These are phyloP conservation scores for Omphaloscelis lunosa DNA, from an alignment of 2,888 invertebrate genomes.

Conservation along the genomic window DNA sequence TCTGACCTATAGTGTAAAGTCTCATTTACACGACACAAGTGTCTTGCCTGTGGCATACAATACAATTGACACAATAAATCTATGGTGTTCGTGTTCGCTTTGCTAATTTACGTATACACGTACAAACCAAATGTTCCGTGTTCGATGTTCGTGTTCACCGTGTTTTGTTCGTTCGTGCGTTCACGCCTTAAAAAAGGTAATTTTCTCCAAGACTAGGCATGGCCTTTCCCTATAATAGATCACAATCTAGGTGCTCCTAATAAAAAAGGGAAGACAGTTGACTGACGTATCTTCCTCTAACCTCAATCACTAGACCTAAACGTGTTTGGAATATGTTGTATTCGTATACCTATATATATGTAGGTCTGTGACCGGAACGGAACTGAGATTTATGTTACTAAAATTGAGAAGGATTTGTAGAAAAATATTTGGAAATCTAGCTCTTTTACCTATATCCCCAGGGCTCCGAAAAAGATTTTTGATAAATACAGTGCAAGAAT, in stretches of 20 bases:
- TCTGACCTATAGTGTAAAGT: neutral
- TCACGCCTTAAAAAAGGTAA: neutral
- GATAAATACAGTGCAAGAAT: neutral
- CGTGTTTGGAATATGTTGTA: conserved; percentile 35
- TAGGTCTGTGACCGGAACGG: neutral
- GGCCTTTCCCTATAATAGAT: conserved; percentile 18
- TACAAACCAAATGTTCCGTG: too few species aligned
- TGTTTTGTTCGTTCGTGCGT: too few species aligned
- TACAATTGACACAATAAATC: neutral
- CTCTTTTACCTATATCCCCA: too few species aligned
- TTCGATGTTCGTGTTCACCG: too few species aligned
- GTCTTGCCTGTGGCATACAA: neutral
- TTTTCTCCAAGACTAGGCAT: conserved; percentile 23
- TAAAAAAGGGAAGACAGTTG: conserved; percentile 34
- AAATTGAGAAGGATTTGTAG: neutral
- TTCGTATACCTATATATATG: neutral
- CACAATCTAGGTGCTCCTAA: conserved; percentile 32
- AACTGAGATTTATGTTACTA: neutral
- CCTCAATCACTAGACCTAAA: conserved; percentile 35
- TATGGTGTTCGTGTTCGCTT: too few species aligned
- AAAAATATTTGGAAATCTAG: neutral
- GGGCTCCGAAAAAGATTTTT: neutral
- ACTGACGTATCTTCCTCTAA: conserved; percentile 37
- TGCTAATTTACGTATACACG: too few species aligned
- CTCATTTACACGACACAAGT: neutral